phyloP scores from a whole-genome alignment of 2,888 invertebrate species.

The Scaeva pyrastri region DNA sequence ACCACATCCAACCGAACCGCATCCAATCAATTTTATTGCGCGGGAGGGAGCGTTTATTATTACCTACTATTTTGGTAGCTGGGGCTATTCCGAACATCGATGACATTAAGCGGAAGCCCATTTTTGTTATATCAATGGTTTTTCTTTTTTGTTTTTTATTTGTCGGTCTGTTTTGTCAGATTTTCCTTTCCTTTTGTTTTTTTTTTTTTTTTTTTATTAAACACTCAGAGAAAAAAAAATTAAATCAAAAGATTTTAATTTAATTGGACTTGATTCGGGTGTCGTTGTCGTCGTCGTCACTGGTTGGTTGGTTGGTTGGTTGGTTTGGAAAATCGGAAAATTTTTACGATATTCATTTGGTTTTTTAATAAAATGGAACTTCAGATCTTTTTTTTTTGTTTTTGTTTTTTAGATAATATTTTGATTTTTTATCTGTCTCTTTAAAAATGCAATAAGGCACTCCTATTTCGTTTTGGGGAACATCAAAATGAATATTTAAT shows the following conservation, averaged over 20 bases:
- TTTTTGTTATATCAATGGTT: not conserved
- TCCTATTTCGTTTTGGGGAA: constrained; percentile 37
- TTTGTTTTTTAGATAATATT: not conserved
- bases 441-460: constrained; percentile 32
- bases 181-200: constrained; percentile 35
- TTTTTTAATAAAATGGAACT: constrained; percentile 23
- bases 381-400: constrained; percentile 48
- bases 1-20: constrained; percentile 70
- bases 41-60: constrained; percentile 68
- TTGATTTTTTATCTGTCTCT: not conserved
- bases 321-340: constrained; percentile 45
- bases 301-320: too few relatives aligned
- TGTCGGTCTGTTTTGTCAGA: not conserved
- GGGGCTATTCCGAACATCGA: constrained; percentile 55
- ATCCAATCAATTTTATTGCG: constrained; percentile 75
- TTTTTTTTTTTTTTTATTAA: constrained; percentile 44
- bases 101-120: constrained; percentile 37
- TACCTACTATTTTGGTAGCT: constrained; percentile 57
- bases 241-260: constrained; percentile 62
- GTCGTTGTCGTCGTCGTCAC: not conserved
- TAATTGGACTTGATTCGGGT: constrained; percentile 70
- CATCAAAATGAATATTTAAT: constrained; percentile 64
- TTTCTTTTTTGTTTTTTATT: too few relatives aligned
- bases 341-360: constrained; percentile 58
- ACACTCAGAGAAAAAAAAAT: constrained; percentile 15